Evolutionary conservation across 2,797 vertebrate genomes (phyloP), one percentile per base, ranked within the genome.

Genomic region (Enteromius unitaeniatus): DNA sequence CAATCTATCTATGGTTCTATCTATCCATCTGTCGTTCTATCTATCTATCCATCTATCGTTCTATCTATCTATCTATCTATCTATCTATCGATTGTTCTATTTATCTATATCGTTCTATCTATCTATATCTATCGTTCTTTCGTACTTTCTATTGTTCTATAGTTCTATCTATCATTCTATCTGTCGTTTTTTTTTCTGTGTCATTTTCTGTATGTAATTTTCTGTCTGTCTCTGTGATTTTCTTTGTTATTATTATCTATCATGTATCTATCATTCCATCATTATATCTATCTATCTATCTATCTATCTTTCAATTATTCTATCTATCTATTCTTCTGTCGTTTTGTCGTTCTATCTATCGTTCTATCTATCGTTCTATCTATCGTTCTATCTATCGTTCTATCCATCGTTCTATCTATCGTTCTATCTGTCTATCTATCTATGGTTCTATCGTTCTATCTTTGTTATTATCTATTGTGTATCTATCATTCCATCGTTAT

Each of bases 251-350:
- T 28, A 28, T 28, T 28, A 28, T 28, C 28, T 28, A 28, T 28
- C 28, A 28, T 28, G 28, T 28, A 28, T 28, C 28, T 28, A 28
- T 28, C 28, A 28, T 28, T 28, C 28, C 28, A 28, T 28, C 28
- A 28, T 28, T 28, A 28, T 28, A 28, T 28, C 62, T 64, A 0
- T 64, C 7, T 19, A 0, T 9, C 62, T 65, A 3, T 65, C 17
- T 2, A 2, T 28, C 23, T 60, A 1, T 23, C 55, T 0, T 0
- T 60, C 11, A 14, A 47, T 47, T 8, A 3, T 28, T 65, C 62
- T 8, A 8, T 55, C 51, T 1, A 3, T 23, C 9, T 4, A 1
- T n/a, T 15, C 1, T 0, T 64, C 62, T 0, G 0, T 69, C 40
- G 7, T 0, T 45, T 8, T 10, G 4, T 21, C 14, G 10, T 23